phyloP scores from a whole-genome alignment of 1,140 invertebrate genomes.

The Drosophila willistoni region DNA sequence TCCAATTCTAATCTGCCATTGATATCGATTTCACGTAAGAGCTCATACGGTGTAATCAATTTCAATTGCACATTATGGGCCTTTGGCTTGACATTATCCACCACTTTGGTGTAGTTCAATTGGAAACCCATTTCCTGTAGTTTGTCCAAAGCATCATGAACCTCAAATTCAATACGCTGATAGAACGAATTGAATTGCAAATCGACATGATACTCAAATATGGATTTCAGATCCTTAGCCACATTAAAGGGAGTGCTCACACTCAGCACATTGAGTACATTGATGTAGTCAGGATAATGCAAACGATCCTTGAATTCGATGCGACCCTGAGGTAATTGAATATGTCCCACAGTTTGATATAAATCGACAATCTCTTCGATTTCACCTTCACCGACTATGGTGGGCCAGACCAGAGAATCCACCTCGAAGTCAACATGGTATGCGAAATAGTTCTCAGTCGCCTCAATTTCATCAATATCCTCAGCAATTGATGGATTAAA shows the following conservation, averaged over 20 bases:
- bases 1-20: conserved; percentile 84
- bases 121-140: conserved; percentile 70
- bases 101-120: conserved; percentile 84
- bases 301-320: conserved; percentile 84
- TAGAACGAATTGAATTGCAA: conserved; percentile 85
- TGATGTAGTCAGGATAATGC: conserved; percentile 85
- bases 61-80: conserved; percentile 84
- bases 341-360: conserved; percentile 83
- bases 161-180: conserved; percentile 73
- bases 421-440: conserved; percentile 86
- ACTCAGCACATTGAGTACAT: conserved; percentile 87
- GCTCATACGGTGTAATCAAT: conserved; percentile 85
- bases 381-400: conserved; percentile 85
- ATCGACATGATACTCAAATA: conserved; percentile 85
- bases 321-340: conserved; percentile 84
- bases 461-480: conserved; percentile 62
- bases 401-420: conserved; percentile 86
- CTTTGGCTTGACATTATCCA: conserved; percentile 83
- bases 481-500: conserved; percentile 56
- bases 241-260: conserved; percentile 86
- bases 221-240: conserved; percentile 85
- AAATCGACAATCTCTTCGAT: conserved; percentile 85
- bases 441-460: conserved; percentile 84
- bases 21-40: conserved; percentile 84
- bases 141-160: conserved; percentile 84